Percentiles rank a stretch among this genome's conserved stretches.
These are phyloP conservation scores for Coremacera marginata DNA, from an alignment of 2,888 invertebrate genomes.

Conservation along the genomic window DNA sequence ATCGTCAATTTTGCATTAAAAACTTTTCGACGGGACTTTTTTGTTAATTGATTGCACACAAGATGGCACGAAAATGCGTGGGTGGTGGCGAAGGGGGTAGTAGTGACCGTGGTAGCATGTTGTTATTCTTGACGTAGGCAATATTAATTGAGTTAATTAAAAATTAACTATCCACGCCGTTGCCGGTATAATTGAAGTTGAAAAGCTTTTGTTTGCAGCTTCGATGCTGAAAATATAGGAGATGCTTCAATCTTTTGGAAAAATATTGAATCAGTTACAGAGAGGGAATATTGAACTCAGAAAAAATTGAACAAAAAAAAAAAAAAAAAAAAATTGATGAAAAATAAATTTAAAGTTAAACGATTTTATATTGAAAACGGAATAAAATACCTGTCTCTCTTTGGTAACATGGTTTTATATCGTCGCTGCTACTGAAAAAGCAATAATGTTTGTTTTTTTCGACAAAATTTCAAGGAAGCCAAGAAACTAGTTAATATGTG, in stretches of 20 bases:
- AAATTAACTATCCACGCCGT: constrained; percentile 51
- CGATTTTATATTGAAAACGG: too few species aligned
- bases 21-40: constrained; percentile 45
- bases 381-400: too few species aligned
- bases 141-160: constrained; percentile 61
- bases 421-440: too few species aligned
- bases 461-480: too few species aligned
- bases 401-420: too few species aligned
- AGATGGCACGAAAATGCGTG: constrained; percentile 1
- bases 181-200: constrained; percentile 23
- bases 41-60: constrained; percentile 31
- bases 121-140: neutral
- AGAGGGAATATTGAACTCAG: too few species aligned
- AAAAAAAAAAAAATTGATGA: too few species aligned
- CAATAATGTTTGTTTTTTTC: too few species aligned
- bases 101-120: neutral
- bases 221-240: neutral
- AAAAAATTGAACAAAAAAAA: too few species aligned
- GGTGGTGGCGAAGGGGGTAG: neutral
- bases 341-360: too few species aligned
- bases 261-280: neutral
- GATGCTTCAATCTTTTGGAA: neutral
- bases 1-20: constrained; percentile 61
- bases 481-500: too few species aligned
- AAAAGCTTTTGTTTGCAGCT: constrained; percentile 14